Conservation (phyloP, 2,888 invertebrate genomes). For the Cryptops parisi region DNA sequence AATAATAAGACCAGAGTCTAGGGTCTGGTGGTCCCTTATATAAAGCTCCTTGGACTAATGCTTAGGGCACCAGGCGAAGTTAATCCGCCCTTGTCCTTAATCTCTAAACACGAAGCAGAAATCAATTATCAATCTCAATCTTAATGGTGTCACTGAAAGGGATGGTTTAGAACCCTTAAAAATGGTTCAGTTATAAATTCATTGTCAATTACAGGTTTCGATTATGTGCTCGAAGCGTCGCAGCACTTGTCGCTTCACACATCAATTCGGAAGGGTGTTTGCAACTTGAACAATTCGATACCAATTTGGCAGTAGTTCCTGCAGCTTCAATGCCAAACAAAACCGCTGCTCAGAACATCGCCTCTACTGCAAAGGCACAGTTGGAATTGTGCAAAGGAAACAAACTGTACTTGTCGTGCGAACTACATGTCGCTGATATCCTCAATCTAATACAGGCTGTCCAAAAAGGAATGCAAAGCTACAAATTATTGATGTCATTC, state of each 20-base stretch:
- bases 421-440: conserved; percentile 6
- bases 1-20: too few relatives aligned
- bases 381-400: conserved; percentile 8
- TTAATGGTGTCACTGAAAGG: too few relatives aligned
- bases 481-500: conserved; percentile 5
- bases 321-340: background rate
- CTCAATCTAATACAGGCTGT: background rate
- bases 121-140: too few relatives aligned
- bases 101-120: too few relatives aligned
- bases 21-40: too few relatives aligned
- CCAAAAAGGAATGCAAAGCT: conserved; percentile 1
- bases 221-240: conserved; percentile 23
- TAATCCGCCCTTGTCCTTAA: too few relatives aligned
- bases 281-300: background rate
- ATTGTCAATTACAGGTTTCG: conserved; percentile 21
- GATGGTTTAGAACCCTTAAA: background rate
- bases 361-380: background rate
- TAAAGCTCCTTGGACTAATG: too few relatives aligned
- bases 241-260: conserved; percentile 24
- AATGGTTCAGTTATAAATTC: background rate
- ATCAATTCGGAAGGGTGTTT: conserved; percentile 2
- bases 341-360: background rate
- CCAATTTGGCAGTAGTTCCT: background rate
- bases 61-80: too few relatives aligned
- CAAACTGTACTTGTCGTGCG: conserved; percentile 5